Conservation (phyloP, 1,140 invertebrate species). For the Cecropterus lyciades region DNA sequence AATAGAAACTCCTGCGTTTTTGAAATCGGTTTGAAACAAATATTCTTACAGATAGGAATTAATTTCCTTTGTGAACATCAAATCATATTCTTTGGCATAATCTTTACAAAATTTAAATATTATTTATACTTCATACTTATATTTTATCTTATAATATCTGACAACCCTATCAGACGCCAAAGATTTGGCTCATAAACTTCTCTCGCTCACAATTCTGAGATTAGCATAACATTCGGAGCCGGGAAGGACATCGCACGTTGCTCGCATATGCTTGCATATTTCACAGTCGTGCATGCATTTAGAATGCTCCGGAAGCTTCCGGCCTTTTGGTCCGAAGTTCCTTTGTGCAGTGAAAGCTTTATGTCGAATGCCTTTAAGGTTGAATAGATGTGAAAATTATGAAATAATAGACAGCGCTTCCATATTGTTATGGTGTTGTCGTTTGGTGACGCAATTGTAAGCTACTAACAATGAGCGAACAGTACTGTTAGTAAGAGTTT, state of each 20-base stretch:
- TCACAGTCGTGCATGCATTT: slow-evolving; percentile 23
- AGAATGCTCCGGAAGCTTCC: slow-evolving; percentile 15
- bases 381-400: slow-evolving; percentile 7
- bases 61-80: no score
- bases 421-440: background rate
- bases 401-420: background rate
- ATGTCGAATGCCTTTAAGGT: slow-evolving; percentile 17
- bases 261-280: slow-evolving; percentile 35
- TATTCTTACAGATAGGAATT: no score
- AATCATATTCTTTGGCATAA: no score
- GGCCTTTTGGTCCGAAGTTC: slow-evolving; percentile 14
- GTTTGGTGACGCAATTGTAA: background rate
- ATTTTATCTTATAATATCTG: no score
- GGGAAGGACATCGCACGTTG: slow-evolving; percentile 28
- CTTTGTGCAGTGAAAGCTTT: slow-evolving; percentile 23
- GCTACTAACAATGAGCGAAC: no score
- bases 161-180: slow-evolving; percentile 17
- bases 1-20: no score
- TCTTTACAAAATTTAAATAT: no score
- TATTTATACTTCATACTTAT: no score
- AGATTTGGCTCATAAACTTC: slow-evolving; percentile 35
- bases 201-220: slow-evolving; percentile 26
- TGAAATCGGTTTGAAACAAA: no score
- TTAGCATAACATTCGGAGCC: slow-evolving; percentile 30
- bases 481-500: no score